Evolutionary conservation across 1,140 invertebrate genomes (phyloP).

Genomic region (Thrips palmi): DNA sequence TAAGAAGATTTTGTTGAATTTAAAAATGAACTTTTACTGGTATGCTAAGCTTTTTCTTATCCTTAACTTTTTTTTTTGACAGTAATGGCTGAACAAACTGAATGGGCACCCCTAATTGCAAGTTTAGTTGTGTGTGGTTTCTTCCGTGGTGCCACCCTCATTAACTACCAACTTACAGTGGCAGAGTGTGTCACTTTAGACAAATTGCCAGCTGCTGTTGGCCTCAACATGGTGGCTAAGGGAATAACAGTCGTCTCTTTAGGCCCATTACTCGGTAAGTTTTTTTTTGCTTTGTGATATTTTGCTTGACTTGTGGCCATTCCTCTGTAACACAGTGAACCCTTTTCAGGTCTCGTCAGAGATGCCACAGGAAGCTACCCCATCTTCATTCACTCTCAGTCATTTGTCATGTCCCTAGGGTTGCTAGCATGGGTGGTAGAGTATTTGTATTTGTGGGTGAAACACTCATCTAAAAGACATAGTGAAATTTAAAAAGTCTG

Average conservation of each 20-base stretch:
- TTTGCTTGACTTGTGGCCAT: conserved; percentile 1
- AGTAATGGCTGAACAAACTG: conserved; percentile 45
- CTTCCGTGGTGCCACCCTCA: conserved; percentile 47
- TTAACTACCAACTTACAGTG: conserved; percentile 53
- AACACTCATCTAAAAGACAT: too few relatives aligned
- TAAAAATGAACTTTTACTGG: background rate
- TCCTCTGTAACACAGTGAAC: too few relatives aligned
- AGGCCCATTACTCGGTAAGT: conserved; percentile 50
- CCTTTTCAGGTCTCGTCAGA: conserved; percentile 43
- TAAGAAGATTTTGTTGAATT: conserved; percentile 24
- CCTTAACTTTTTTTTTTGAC: conserved; percentile 19
- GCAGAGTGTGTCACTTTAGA: conserved; percentile 52
- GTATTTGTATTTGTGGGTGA: too few relatives aligned
- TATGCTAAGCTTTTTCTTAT: background rate
- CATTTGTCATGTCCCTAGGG: conserved; percentile 41
- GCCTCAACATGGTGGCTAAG: conserved; percentile 56
- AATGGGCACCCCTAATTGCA: conserved; percentile 39
- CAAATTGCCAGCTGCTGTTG: conserved; percentile 52
- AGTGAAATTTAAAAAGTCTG: too few relatives aligned
- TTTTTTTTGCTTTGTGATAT: background rate
- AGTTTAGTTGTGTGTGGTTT: conserved; percentile 51
- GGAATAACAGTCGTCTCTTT: conserved; percentile 45
- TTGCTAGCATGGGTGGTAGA: conserved; percentile 46
- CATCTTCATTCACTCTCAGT: conserved; percentile 49
- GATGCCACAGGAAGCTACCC: conserved; percentile 46